Evolutionary conservation across 2,113 vertebrate species (phyloP), one percentile per base, ranked within the genome.

Genomic region (Isurus oxyrinchus): DNA sequence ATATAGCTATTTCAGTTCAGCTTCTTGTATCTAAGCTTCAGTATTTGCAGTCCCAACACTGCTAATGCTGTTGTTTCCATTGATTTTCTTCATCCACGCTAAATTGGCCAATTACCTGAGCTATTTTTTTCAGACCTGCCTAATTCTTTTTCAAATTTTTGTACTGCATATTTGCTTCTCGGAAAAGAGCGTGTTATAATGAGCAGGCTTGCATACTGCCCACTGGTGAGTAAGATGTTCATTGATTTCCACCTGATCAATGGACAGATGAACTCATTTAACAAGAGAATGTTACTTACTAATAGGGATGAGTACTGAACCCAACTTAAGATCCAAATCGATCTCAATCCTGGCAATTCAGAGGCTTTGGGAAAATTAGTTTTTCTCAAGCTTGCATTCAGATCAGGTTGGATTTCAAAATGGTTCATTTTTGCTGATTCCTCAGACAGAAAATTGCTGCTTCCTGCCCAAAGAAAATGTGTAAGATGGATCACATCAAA

Each of bases 281-380:
- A 94, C 90, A 94, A 94, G 90, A 11, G 90, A 94, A 63, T 94
- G 90, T 94, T 94, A 94, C 13, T 61, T 63, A 63, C 90, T 94
- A 94, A 63, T 94, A 63, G 59, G 90, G 59, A 93, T 94, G 59
- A 94, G 59, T 63, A 94, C 35, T 94, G 57, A 94, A 94, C 57
- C 31, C 90, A 66, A 94, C 35, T 63, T 63, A 94, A 91, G n/a
- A 44, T 94, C 90, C 40, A 63, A 94, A 63, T 66, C 6, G 59
- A 94, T 94, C n/a, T 63, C 90, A 63, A 40, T 63, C 59, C 59
- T 66, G 90, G 61, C 59, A 94, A 94, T 63, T 93, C 57, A 61
- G 35, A 61, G 31, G 13, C 35, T 61, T n/a, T 61, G 19, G 59
- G 35, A 63, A 66, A 63, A 40, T 63, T 63, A 94, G 59, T 40